A percentile compares a stretch with the other conserved stretches of the same genome.
These are phyloP conservation scores for Camarhynchus parvulus DNA, from an alignment of 2,113 vertebrate species.

Conservation along the genomic window DNA sequence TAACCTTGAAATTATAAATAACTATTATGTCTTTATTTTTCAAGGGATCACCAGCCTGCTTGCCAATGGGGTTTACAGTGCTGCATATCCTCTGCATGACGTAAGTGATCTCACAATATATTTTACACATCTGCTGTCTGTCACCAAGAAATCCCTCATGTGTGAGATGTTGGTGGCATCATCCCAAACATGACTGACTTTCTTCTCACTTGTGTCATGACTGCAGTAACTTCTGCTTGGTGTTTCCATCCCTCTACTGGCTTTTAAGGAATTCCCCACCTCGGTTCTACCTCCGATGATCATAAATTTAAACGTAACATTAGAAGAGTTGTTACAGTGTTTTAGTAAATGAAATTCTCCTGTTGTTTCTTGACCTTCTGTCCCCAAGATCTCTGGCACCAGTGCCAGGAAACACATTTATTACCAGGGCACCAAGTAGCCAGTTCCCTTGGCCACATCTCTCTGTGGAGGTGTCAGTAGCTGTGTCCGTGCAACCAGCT, in stretches of 20 bases:
- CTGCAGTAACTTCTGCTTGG: not conserved
- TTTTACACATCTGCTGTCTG: not conserved
- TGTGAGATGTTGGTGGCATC: not conserved
- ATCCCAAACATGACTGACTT: not conserved
- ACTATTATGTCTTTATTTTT: slow-evolving; percentile 57
- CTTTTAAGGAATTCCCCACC: not conserved
- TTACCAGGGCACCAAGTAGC: not conserved
- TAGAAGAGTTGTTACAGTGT: not conserved
- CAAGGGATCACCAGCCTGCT: slow-evolving; percentile 94
- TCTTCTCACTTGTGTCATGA: not conserved
- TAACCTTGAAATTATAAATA: not conserved
- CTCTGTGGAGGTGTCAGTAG: not conserved
- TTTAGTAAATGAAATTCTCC: not conserved
- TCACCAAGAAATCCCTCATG: not conserved
- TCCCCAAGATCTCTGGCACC: not conserved
- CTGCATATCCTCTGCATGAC: slow-evolving; percentile 92
- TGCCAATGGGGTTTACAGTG: slow-evolving; percentile 88
- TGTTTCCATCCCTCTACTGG: not conserved
- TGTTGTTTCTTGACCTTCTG: not conserved
- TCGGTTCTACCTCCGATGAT: not conserved
- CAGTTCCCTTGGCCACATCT: not conserved
- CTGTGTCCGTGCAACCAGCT: accelerated
- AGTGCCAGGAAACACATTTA: not conserved
- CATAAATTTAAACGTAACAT: not conserved
- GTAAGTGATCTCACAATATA: slow-evolving; percentile 80